phyloP scores from a whole-genome alignment of 2,888 invertebrate genomes.

The Drosophila demipolita region DNA sequence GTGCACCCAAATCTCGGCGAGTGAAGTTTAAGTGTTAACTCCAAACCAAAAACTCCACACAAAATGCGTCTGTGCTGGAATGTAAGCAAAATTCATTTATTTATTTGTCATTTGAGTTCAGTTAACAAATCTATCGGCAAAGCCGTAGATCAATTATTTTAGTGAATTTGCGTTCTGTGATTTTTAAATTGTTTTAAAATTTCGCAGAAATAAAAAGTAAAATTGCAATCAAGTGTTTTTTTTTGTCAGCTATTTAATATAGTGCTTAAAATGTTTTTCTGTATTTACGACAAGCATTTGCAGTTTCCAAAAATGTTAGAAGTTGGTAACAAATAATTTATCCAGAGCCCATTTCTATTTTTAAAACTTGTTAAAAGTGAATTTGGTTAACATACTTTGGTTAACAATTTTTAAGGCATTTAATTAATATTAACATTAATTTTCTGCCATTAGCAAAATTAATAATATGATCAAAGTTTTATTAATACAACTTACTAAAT shows the following conservation, averaged over 20 bases:
- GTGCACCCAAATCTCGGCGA: constrained; percentile 11
- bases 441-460: too few relatives aligned
- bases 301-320: neutral
- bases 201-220: neutral
- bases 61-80: constrained; percentile 64
- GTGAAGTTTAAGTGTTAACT: constrained; percentile 24
- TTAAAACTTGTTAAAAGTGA: neutral
- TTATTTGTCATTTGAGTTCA: neutral
- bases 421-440: too few relatives aligned
- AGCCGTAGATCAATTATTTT: neutral
- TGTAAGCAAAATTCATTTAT: constrained; percentile 55
- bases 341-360: neutral
- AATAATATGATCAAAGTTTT: too few relatives aligned
- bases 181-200: neutral
- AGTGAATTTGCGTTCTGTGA: neutral
- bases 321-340: neutral
- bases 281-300: neutral
- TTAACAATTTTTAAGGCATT: neutral
- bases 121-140: neutral
- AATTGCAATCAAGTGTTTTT: neutral
- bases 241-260: neutral
- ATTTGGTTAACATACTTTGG: neutral
- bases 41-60: constrained; percentile 18
- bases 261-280: neutral
- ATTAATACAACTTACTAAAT: neutral